Base-by-base conservation (phyloP, 1,140 invertebrate species). In the Paraescarpia echinospica region DNA sequence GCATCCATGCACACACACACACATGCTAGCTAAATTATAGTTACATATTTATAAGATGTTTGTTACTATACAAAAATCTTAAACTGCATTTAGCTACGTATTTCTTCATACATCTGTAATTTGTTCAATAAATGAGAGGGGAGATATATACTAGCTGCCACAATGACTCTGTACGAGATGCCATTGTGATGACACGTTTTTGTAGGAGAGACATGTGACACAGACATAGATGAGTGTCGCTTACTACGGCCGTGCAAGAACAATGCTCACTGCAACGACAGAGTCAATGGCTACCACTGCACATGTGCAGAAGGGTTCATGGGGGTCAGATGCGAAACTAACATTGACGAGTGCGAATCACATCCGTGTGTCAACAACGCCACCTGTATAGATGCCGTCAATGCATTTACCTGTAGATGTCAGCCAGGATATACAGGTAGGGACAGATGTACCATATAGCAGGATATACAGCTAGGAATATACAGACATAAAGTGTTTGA, bases 201-300 rank as follows among this genome's bases (percentile, higher is more conserved):
- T 6, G 33, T 27, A 92, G 93, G 93, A 35, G 89, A 35, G 33
- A 91, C 51, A 34, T 96, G 95, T 94, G 95, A 96, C 91, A 97
- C 0, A 97, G 99, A 96, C 96, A 98, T 99, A 95, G 98, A 99
- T 95, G 98, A 99, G 95, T 99, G 98, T 96, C 97, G 98, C 94
- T 98, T 97, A 89, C 98, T 98, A 95, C 98, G 97, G 93, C 95
- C 98, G 0, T 99, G 99, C 94, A 97, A 97, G 93, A 99, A 99
- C 96, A 98, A 97, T 35, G 99, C 98, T 0, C 97, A 98, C 92
- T 99, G 99, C 95, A 97, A 98, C 33, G 98, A 99, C 95, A 98
- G 97, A 89, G 93, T 95, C 34, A 94, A 94, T 89, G 94, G 94
- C 31, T 99, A 97, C 95, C 96, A 98, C 93, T 99, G 99, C 94